Conservation (phyloP, 2,888 invertebrate genomes). For the Macropis europaea region DNA sequence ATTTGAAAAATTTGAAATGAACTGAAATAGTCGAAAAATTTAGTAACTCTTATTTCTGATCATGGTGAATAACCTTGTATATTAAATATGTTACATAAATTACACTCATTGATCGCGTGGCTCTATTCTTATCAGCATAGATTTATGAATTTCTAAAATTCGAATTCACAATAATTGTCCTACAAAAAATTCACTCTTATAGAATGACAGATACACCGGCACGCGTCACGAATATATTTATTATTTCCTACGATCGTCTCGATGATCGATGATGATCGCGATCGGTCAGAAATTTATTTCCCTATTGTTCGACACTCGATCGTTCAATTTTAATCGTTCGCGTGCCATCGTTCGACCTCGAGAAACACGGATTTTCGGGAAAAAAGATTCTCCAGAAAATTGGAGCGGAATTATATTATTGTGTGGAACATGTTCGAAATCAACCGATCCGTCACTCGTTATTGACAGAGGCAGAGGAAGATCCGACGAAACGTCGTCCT, state of each 20-base stretch:
- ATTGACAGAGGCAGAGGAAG: slow-evolving; percentile 65
- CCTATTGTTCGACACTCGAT: slow-evolving; percentile 23
- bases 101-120: too few species aligned
- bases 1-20: too few species aligned
- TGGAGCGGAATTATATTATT: neutral
- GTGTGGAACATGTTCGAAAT: neutral
- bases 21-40: too few species aligned
- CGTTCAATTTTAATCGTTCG: slow-evolving; percentile 37
- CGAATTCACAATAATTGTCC: too few species aligned
- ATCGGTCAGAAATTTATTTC: slow-evolving; percentile 18
- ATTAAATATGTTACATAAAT: too few species aligned
- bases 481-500: slow-evolving; percentile 46
- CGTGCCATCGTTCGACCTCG: neutral
- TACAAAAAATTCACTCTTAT: too few species aligned
- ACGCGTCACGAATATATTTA: slow-evolving; percentile 1
- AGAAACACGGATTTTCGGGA: neutral
- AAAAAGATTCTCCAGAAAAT: slow-evolving; percentile 9
- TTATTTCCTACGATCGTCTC: neutral
- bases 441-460: slow-evolving; percentile 64
- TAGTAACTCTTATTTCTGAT: too few species aligned
- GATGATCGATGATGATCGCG: slow-evolving; percentile 26
- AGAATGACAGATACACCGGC: too few species aligned
- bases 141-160: too few species aligned
- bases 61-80: too few species aligned
- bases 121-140: too few species aligned